Evolutionary conservation across 2,113 vertebrate species (phyloP), one percentile per base, ranked within the genome.

Genomic region (Nettapus auritus): DNA sequence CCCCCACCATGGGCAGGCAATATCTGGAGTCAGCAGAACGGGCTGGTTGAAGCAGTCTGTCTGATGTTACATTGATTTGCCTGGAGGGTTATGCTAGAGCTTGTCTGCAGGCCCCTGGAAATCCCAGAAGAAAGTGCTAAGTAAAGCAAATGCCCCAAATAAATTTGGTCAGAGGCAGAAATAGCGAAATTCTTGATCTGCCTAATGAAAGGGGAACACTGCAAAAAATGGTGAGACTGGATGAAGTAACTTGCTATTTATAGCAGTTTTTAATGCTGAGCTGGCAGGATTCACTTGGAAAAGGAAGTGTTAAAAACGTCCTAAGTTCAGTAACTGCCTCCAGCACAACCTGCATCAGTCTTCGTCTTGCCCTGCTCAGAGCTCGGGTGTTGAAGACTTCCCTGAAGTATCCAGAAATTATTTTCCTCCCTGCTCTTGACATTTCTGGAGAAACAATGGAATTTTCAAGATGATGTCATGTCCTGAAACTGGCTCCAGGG

Each of bases 81-180:
- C 81, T 6, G 55, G 23, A 44, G 53, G 11, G 50, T 36, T 73
- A 9, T 8, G 44, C 66, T 1, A 36, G n/a, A 84, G 9, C 5
- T 22, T 77, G 91, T 55, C 85, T 68, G 21, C 14, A 50, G 55
- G 4, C 11, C 44, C 42, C 34, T 0, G 0, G 3, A 94, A 90
- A 48, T 22, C 44, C 69, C 86, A 33, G 53, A 77, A 92, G 92
- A 95, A 96, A 96, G 90, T 95, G 94, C 62, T 86, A 64, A 96
- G 56, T 63, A 56, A 94, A 88, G 53, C 33, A 86, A 92, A 31
- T 22, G 38, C 48, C 77, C 48, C 63, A 84, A 86, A 95, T 90
- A 92, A 29, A 38, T 31, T 8, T 2, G 0, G 13, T 56, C 46
- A 38, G 10, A 78, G 50, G 28, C 11, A 57, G 70, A 95, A 92